Evolutionary conservation across 2,888 invertebrate species (phyloP).

Genomic region (Lampropteryx suffumata): DNA sequence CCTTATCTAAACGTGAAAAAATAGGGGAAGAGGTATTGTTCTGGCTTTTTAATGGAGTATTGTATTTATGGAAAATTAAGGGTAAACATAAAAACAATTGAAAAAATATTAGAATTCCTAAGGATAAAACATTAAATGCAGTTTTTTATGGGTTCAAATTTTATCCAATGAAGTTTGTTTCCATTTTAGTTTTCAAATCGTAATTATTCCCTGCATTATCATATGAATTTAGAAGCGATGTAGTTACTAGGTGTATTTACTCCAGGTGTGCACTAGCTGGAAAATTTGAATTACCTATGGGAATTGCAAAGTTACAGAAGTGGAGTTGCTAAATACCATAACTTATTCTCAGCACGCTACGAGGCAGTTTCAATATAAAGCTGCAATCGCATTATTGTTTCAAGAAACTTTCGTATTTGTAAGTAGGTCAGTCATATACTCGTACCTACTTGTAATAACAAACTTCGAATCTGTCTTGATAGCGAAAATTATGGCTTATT

Average conservation of each 20-base stretch:
- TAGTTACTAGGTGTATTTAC: background rate
- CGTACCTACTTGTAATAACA: slow-evolving; percentile 20
- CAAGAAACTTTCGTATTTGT: slow-evolving; percentile 25
- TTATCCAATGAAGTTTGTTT: too few species aligned
- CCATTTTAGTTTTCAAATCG: too few species aligned
- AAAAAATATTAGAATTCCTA: too few species aligned
- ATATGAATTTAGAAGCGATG: too few species aligned
- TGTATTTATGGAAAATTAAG: too few species aligned
- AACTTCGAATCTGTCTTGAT: slow-evolving; percentile 21
- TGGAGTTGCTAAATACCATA: slow-evolving; percentile 35
- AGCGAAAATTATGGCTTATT: slow-evolving; percentile 19
- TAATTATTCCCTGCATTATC: too few species aligned
- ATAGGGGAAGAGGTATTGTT: too few species aligned
- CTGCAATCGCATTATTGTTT: slow-evolving; percentile 33
- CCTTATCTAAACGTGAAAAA: too few species aligned
- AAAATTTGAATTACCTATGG: background rate
- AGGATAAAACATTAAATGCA: too few species aligned
- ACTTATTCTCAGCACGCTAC: slow-evolving; percentile 31
- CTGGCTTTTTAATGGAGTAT: too few species aligned
- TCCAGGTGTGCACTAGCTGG: background rate
- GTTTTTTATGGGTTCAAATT: too few species aligned
- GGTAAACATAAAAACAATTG: too few species aligned
- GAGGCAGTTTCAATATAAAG: slow-evolving; percentile 25
- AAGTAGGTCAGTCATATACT: slow-evolving; percentile 32
- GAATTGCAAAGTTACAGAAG: slow-evolving; percentile 16